Percentiles rank a stretch among this genome's conserved stretches.
These are phyloP conservation scores for Phyllotis vaccarum DNA, from an alignment of 2,797 vertebrate species.

Conservation along the genomic window DNA sequence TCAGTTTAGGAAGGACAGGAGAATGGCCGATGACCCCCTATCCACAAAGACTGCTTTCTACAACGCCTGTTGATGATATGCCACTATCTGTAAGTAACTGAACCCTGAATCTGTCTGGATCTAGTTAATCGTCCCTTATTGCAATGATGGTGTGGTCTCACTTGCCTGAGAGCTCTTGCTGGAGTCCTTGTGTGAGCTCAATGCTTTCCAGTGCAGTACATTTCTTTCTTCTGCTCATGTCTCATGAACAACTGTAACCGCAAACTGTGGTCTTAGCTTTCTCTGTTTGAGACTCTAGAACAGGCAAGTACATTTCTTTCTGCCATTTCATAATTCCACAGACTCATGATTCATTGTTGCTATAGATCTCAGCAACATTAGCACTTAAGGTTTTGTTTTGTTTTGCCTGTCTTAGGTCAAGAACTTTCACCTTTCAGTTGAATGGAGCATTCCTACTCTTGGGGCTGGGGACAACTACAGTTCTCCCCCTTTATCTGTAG, in stretches of 20 bases:
- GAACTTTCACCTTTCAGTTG: background rate
- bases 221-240: background rate
- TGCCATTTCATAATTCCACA: background rate
- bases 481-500: background rate
- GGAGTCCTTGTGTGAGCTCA: background rate
- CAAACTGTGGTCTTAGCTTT: background rate
- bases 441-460: background rate
- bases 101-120: background rate
- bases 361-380: background rate
- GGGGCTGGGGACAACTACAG: background rate
- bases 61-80: no score
- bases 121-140: background rate
- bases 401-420: background rate
- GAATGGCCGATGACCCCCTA: background rate
- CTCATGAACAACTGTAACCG: background rate
- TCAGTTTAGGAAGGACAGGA: background rate
- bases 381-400: background rate
- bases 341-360: no score
- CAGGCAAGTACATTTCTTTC: background rate
- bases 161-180: background rate
- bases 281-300: background rate
- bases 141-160: background rate
- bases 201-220: background rate
- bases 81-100: background rate
- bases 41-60: background rate